A percentile compares a stretch with the other conserved stretches of the same genome.
phyloP scores from a whole-genome alignment of 2,797 vertebrate genomes.

The Hozukius guyotensis region DNA sequence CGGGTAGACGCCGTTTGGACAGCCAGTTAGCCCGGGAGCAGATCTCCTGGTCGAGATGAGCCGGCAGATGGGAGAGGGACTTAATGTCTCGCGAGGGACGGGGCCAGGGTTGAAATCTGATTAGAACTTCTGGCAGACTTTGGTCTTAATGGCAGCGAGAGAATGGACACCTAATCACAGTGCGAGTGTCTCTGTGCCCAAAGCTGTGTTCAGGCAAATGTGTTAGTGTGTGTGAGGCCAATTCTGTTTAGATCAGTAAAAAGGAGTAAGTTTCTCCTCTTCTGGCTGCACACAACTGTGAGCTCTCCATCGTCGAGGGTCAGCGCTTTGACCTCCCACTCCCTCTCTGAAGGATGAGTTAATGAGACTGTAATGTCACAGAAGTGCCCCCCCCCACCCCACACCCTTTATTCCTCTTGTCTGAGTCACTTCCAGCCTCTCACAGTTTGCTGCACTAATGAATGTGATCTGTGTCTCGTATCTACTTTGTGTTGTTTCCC shows the following conservation, averaged over 20 bases:
- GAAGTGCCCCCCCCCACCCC: conserved; percentile 1
- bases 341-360: conserved; percentile 40
- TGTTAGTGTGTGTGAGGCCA: not conserved
- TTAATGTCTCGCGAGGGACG: conserved; percentile 63
- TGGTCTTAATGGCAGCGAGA: conserved; percentile 25
- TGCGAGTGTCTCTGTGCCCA: not conserved
- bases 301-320: conserved; percentile 17
- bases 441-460: conserved; percentile 49
- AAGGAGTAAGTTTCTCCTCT: not conserved
- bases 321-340: conserved; percentile 32
- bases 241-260: conserved; percentile 6
- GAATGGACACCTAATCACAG: conserved; percentile 21
- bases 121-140: conserved; percentile 64
- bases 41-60: conserved; percentile 40
- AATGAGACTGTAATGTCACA: conserved; percentile 61
- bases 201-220: conserved; percentile 8
- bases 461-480: conserved; percentile 44
- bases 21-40: conserved; percentile 20
- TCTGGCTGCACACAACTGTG: conserved; percentile 9
- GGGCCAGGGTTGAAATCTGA: conserved; percentile 58
- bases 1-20: conserved; percentile 4
- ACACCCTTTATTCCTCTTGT: not conserved
- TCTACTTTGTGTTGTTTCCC: conserved; percentile 32
- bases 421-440: conserved; percentile 33
- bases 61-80: conserved; percentile 68